Percentiles rank a stretch among this genome's conserved stretches.
phyloP scores from a whole-genome alignment of 2,888 invertebrate genomes.

The Camponotus fellah region DNA sequence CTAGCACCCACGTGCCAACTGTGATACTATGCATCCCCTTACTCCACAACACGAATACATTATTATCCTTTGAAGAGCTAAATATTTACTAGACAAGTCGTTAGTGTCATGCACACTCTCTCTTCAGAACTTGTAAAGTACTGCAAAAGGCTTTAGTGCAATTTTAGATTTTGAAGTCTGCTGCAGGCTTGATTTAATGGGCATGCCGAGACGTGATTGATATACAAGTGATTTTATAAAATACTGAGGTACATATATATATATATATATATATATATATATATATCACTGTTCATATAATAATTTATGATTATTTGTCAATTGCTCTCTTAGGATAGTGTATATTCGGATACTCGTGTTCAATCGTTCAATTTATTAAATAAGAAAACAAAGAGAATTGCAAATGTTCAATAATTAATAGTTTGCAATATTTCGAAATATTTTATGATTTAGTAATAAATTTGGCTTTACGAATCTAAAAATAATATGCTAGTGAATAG shows the following conservation, averaged over 20 bases:
- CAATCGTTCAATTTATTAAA: constrained; percentile 42
- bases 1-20: constrained; percentile 85
- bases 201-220: constrained; percentile 76
- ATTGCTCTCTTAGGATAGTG: constrained; percentile 56
- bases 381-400: constrained; percentile 57
- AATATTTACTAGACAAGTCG: constrained; percentile 73
- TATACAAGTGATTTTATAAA: constrained; percentile 74
- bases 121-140: constrained; percentile 79
- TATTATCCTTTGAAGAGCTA: constrained; percentile 81
- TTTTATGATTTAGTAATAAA: constrained; percentile 50
- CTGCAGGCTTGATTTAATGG: constrained; percentile 74
- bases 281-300: background rate
- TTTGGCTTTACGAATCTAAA: background rate
- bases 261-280: background rate
- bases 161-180: constrained; percentile 80
- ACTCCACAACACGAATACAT: constrained; percentile 83
- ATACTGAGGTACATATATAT: constrained; percentile 44
- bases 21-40: constrained; percentile 85
- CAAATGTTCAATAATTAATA: constrained; percentile 41
- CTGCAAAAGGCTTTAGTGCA: constrained; percentile 82
- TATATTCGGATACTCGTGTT: constrained; percentile 71
- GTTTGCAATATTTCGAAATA: constrained; percentile 49
- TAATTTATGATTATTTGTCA: constrained; percentile 33
- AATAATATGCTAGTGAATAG: background rate
- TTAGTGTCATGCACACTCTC: constrained; percentile 77